Evolutionary conservation across 2,888 invertebrate species (phyloP).

Genomic region (Pseudococcus longispinus): DNA sequence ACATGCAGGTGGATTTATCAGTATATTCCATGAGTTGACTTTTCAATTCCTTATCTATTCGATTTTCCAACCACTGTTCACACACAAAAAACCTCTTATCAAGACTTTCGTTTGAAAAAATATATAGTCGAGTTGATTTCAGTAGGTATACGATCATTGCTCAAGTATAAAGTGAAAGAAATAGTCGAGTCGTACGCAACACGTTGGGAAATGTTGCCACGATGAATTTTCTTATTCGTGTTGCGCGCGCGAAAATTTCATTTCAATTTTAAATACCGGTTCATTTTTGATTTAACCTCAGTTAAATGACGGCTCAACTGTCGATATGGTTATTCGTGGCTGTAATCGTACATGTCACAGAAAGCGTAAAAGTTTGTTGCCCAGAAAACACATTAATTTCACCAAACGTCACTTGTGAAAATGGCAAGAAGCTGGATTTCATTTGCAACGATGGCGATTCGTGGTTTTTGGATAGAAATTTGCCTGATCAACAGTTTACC

Average conservation of each 20-base stretch:
- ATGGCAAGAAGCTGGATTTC: not conserved
- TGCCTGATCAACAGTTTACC: not conserved
- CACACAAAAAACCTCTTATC: not conserved
- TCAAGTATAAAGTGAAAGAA: not conserved
- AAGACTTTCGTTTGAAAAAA: not conserved
- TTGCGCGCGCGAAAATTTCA: slow-evolving; percentile 1
- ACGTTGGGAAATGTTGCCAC: slow-evolving; percentile 18
- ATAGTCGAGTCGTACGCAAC: not conserved
- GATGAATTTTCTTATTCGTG: not conserved
- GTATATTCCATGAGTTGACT: not conserved
- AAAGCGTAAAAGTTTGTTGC: not conserved
- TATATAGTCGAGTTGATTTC: not conserved
- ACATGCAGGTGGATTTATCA: not conserved
- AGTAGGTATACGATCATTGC: not conserved
- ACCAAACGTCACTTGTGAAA: not conserved
- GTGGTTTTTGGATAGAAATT: not conserved
- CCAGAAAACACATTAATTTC: not conserved
- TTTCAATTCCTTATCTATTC: slow-evolving; percentile 3
- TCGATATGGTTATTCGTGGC: slow-evolving; percentile 6
- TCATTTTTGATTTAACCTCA: not conserved
- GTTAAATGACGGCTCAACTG: slow-evolving; percentile 26
- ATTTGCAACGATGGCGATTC: not conserved
- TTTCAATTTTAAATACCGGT: slow-evolving; percentile 14
- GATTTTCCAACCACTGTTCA: not conserved
- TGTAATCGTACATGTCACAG: not conserved